Base-by-base conservation (phyloP, 2,113 vertebrate genomes). In the Syngnathus floridae region DNA sequence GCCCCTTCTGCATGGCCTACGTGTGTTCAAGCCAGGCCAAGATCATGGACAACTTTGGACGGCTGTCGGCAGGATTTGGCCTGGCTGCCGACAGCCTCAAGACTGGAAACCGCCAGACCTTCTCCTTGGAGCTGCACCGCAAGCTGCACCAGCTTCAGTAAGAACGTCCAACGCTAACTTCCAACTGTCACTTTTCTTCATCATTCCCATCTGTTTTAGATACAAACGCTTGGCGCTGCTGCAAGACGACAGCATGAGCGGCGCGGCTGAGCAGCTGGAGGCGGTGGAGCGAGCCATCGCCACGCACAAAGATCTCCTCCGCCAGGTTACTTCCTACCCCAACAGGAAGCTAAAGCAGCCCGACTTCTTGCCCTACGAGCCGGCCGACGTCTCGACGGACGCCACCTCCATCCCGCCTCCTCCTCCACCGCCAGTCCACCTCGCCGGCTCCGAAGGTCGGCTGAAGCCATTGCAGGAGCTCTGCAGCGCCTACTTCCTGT, bases 1-100 rank as follows among this genome's bases (percentile, higher is more conserved):
- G 97, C 21, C 96, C 97, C 2, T 95, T 98, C 88, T 99, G 96
- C 88, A 91, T 99, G 92, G 95, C 95, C 31, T 98, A 97, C 6
- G 93, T 99, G 62, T 95, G 94, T 0, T 91, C 95, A 0, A 94
- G 97, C 1, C 93, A 96, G 86, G 84, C 86, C 59, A 99, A 99
- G 88, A 92, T 99, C 78, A 95, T 95, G 93, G 92, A 91, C 76
- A 91, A 94, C 77, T 98, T 95, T 66, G 78, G 88, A 10, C 92
- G 94, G 43, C 93, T 99, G 52, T 94, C 95, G 0, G 38, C 84
- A 0, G 86, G 93, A 73, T 97, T 99, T 84, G 93, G 94, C 13
- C 93, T 86, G 82, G 95, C 95, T 1, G 93, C 97, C 0, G 95
- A 99, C 66, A 95, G 93, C 78, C 87, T 99, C 26, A 98, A 99